Conservation (phyloP, 2,888 invertebrate species). For the Lottia scabra region DNA sequence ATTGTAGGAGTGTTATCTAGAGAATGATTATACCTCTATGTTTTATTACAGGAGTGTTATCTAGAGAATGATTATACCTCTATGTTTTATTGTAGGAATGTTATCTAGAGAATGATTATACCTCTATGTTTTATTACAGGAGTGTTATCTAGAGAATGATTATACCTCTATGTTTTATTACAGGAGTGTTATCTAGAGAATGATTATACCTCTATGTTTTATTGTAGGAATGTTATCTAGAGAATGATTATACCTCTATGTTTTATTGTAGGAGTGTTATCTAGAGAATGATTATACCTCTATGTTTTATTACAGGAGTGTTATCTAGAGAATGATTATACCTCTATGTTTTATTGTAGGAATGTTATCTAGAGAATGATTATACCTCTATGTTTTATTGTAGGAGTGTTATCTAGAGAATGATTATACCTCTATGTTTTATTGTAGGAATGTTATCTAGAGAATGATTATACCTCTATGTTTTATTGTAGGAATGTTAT, state of each 20-base stretch:
- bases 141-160: conserved; percentile 90
- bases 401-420: conserved; percentile 89
- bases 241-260: conserved; percentile 89
- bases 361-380: conserved; percentile 90
- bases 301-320: conserved; percentile 86
- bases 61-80: conserved; percentile 91
- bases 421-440: conserved; percentile 88
- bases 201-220: conserved; percentile 88
- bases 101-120: conserved; percentile 90
- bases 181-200: conserved; percentile 89
- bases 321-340: conserved; percentile 90
- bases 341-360: conserved; percentile 86
- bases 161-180: conserved; percentile 87
- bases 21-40: conserved; percentile 89
- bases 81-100: conserved; percentile 86
- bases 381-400: conserved; percentile 87
- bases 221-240: no score
- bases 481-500: no score
- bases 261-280: no score
- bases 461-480: conserved; percentile 89
- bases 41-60: no score
- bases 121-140: conserved; percentile 86
- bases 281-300: conserved; percentile 91
- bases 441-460: no score
- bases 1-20: no score